Evolutionary conservation across 2,888 invertebrate species (phyloP), one percentile per base, ranked within the genome.

Genomic region (Thalpophila matura): DNA sequence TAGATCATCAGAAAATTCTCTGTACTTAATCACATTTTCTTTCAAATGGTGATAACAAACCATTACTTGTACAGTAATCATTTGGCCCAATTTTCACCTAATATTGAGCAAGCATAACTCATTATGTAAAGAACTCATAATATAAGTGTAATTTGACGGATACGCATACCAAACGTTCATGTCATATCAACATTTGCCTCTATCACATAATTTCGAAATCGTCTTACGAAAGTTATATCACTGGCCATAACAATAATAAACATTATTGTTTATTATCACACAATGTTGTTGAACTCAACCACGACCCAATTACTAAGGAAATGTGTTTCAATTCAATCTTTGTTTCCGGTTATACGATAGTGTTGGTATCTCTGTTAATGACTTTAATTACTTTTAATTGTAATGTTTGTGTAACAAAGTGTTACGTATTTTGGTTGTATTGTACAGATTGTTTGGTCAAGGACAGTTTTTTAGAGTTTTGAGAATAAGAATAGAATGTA

Each of bases 251-350:
- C 10, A 46, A 35, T 51, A 56, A 40, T 20, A 47, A 64, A 53
- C 37, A 53, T 27, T 1, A 73, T 59, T 67, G 59, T 59, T 47
- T 63, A 63, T 47, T 58, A 68, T 61, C 60, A 49, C 24, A 35
- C 49, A 62, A 69, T 77, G 82, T 79, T 79, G 72, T 79, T 79
- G 80, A 85, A 83, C 85, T 77, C 79, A 37, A 38, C 38, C 33
- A 40, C 75, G 85, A 82, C 87, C 87, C 50, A 84, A 79, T 86
- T 85, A 74, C 40, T 45, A 49, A 74, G 81, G 84, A 84, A 84
- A 75, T 68, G 71, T 71, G 69, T 74, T 77, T 71, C 50, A 75
- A 72, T 71, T 71, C 63, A 64, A 68, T 67, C 49, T 68, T 50
- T 26, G 49, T 59, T 77, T 76, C 79, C 77, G 57, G 50, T 56